Evolutionary conservation across 2,113 vertebrate species (phyloP), one percentile per base, ranked within the genome.

Genomic region (Rostratula benghalensis): DNA sequence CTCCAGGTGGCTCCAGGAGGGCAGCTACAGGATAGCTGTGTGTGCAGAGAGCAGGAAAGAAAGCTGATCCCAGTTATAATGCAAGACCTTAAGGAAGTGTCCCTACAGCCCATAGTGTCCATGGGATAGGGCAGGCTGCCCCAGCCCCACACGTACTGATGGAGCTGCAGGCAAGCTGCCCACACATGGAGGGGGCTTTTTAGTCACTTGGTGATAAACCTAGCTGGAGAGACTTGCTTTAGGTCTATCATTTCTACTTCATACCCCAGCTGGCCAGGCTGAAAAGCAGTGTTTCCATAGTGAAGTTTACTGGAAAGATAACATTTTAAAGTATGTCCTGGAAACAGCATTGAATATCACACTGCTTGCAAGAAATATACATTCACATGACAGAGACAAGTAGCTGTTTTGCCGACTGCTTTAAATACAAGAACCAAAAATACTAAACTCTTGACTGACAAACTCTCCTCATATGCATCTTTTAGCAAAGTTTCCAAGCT

Each of bases 361-460:
- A 35, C 9, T 25, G 50, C 46, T 89, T 76, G 65, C 45, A 92
- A 75, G 83, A 85, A 94, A 94, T 69, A 91, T 0, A 76, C n/a
- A 61, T 79, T 69, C 54, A 82, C 15, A 65, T 65, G 53, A 76
- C 65, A 82, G 53, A 87, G 57, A 93, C 23, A 94, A 89, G 53
- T 39, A 85, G 11, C 39, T 93, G 54, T 53, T 89, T 65, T 87
- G 76, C 48, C 3, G 10, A 75, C 21, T 69, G 37, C 53, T 95
- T 89, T 82, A 91, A 75, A 87, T 79, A 43, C 13, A 87, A 61
- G 81, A 92, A 87, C 37, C n/a, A 79, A 92, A 91, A 94, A 77
- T 76, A 87, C 37, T 4, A 1, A 86, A 81, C 33, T 39, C 23
- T 37, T 91, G 59, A 86, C 51, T 76, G 33, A 82, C 43, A 75